These are phyloP conservation scores for Eumeta japonica DNA, from an alignment of 1,140 invertebrate genomes.

Conservation along the genomic window DNA sequence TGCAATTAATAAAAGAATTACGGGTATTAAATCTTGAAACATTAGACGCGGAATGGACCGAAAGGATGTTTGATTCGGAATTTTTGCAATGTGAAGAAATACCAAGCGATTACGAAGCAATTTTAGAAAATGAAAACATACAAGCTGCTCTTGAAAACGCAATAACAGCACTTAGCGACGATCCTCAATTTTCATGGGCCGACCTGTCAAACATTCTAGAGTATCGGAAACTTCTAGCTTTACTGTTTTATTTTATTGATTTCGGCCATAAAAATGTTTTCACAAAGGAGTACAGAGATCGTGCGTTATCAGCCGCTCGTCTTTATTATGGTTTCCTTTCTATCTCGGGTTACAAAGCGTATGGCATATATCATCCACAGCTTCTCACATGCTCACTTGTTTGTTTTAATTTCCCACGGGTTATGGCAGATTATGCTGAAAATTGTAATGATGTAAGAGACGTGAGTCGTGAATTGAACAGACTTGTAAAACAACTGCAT, in stretches of 20 bases:
- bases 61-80: constrained; percentile 31
- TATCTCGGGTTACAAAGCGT: constrained; percentile 41
- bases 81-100: constrained; percentile 39
- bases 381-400: constrained; percentile 37
- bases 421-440: constrained; percentile 35
- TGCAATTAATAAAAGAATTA: too few relatives aligned
- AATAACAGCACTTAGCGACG: constrained; percentile 22
- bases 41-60: constrained; percentile 35
- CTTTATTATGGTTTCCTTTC: constrained; percentile 41
- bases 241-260: constrained; percentile 39
- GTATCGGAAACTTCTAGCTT: constrained; percentile 30
- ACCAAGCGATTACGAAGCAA: constrained; percentile 31
- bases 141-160: constrained; percentile 18
- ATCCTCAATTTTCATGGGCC: constrained; percentile 30
- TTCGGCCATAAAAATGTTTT: constrained; percentile 34
- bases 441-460: constrained; percentile 30
- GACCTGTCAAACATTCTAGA: constrained; percentile 25
- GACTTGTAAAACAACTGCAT: constrained; percentile 24
- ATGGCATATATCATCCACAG: constrained; percentile 48
- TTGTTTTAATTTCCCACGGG: constrained; percentile 36
- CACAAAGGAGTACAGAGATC: constrained; percentile 27
- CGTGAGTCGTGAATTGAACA: constrained; percentile 33
- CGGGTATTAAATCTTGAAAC: too few relatives aligned
- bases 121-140: constrained; percentile 22
- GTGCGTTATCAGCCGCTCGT: constrained; percentile 34